Percentiles rank a stretch among this genome's conserved stretches.
phyloP scores from a whole-genome alignment of 2,888 invertebrate species.

The Ophonus ardosiacus region DNA sequence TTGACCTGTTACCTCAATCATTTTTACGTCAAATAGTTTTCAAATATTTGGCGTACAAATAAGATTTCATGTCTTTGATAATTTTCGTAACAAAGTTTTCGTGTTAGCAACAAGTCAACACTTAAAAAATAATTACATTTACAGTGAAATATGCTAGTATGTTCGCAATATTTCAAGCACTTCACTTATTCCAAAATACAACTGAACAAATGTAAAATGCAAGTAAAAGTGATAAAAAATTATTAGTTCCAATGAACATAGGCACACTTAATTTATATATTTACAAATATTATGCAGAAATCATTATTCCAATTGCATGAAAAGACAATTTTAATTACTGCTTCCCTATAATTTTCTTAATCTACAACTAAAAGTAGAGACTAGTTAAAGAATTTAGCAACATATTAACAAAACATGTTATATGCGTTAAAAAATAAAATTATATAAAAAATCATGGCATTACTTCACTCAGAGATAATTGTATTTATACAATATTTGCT shows the following conservation, averaged over 20 bases:
- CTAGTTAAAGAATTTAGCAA: conserved; percentile 60
- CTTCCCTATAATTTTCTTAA: conserved; percentile 43
- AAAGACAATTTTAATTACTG: conserved; percentile 27
- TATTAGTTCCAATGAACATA: conserved; percentile 38
- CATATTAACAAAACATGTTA: conserved; percentile 50
- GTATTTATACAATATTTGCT: conserved; percentile 77
- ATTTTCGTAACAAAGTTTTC: conserved; percentile 54
- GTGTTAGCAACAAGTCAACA: conserved; percentile 55
- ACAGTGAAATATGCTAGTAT: conserved; percentile 72
- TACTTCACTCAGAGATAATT: conserved; percentile 37
- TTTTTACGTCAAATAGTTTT: conserved; percentile 39
- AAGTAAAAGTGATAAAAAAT: conserved; percentile 46
- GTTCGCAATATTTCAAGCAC: conserved; percentile 73
- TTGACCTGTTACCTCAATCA: conserved; percentile 50
- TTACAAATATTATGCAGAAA: conserved; percentile 45
- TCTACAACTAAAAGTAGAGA: conserved; percentile 57
- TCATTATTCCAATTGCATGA: neutral
- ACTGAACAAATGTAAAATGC: conserved; percentile 67
- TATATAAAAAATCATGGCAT: conserved; percentile 39
- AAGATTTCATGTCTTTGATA: conserved; percentile 51
- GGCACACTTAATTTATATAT: conserved; percentile 53
- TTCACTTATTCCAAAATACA: conserved; percentile 70
- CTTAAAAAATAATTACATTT: conserved; percentile 50
- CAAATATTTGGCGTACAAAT: conserved; percentile 16
- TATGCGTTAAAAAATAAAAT: conserved; percentile 48